A percentile compares a stretch with the other conserved stretches of the same genome.
Evolutionary conservation across 2,113 vertebrate species (phyloP).

Genomic region (Ammospiza caudacuta): DNA sequence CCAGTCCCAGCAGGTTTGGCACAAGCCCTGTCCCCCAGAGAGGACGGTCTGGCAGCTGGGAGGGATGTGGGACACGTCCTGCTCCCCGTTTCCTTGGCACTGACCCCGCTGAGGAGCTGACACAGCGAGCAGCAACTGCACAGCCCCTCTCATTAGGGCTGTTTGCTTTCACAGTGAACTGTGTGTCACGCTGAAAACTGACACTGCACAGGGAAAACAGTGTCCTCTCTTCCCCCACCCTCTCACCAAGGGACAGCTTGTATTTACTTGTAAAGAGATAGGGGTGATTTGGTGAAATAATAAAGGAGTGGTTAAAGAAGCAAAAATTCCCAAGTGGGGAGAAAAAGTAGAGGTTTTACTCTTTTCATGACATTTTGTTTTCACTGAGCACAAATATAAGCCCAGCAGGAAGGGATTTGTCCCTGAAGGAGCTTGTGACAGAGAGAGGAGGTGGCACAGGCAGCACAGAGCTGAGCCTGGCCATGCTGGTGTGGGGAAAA

Average conservation of each 20-base stretch:
- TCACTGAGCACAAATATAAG: neutral
- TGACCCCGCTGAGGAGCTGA: neutral
- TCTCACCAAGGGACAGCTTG: neutral
- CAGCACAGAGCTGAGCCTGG: fast-evolving
- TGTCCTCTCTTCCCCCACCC: neutral
- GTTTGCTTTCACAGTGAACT: constrained; percentile 54
- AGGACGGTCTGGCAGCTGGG: neutral
- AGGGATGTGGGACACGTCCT: neutral
- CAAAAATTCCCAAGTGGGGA: neutral
- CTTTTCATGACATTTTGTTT: neutral
- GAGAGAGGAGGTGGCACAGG: neutral
- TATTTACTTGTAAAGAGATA: constrained; percentile 44
- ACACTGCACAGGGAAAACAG: neutral
- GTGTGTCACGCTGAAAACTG: constrained; percentile 48
- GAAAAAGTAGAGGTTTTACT: neutral
- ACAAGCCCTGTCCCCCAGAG: fast-evolving
- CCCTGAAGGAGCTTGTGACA: neutral
- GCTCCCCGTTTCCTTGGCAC: neutral
- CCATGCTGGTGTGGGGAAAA: neutral
- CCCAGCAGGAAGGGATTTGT: neutral
- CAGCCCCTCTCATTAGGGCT: constrained; percentile 43
- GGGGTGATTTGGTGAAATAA: neutral
- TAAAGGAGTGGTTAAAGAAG: neutral
- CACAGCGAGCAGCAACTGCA: constrained; percentile 34
- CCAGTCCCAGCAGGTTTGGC: neutral